Base-by-base conservation (phyloP, 2,113 vertebrate species). In the Larimichthys crocea region DNA sequence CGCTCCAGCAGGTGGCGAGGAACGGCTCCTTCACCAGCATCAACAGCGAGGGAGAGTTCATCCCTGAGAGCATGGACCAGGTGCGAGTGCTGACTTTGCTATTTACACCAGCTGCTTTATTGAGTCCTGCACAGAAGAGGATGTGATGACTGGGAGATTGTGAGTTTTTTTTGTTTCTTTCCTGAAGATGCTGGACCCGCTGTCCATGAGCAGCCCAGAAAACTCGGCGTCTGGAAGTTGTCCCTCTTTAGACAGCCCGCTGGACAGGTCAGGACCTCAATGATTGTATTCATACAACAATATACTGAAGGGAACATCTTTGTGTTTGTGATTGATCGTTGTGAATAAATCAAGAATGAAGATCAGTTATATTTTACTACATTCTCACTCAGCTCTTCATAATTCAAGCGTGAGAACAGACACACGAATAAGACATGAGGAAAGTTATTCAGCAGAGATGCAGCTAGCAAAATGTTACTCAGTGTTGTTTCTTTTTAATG, bases 21-120 rank as follows among this genome's bases (percentile, higher is more conserved):
- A 99, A 99, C 75, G 98, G 98, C 67, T 99, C 98, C 64, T 99
- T 99, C 90, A 99, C 98, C 83, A 99, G 98, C 95, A 99, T 99
- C 92, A 98, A 99, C 95, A 99, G 98, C 68, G 98, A 99, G 88
- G 98, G 98, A 35, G 98, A 99, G 90, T 99, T 99, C 92, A 99
- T 99, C 85, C 98, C 98, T 31, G 98, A 99, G 94, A 98, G 97
- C 91, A 99, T 99, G 97, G 98, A 99, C 95, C 98, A 98, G 96
- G 98, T 99, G 95, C 2, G 35, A 40, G 35, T 40, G 35, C 35
- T 5, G 10, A n/a, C 35, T 22, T 3, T 15, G 0, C 10, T 14
- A 1, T 64, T 46, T 46, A 15, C 22, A 14, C 9, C 4, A 11
- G 53, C 53, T 14, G 9, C 22, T 56, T 22, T 24, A 14, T 24